Evolutionary conservation across 1,140 invertebrate genomes (phyloP), one percentile per base, ranked within the genome.

Genomic region (Hypothenemus hampei): DNA sequence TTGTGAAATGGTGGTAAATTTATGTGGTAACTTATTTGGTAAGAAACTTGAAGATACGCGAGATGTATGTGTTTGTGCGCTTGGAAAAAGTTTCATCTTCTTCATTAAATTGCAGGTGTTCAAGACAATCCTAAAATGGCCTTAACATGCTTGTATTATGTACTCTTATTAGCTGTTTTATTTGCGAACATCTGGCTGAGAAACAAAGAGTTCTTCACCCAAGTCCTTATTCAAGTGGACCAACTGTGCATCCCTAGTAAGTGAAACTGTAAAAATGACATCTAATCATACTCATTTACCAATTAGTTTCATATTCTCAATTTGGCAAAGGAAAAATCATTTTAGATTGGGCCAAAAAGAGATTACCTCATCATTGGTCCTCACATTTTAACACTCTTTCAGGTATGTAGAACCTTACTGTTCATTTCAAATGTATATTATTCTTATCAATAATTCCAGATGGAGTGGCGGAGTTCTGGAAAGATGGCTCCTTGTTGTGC

Each of bases 401-500:
- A 29, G 48, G 48, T 51, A 22, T 13, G n/a, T 8, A 8, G 13
- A 31, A 31, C 13, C 13, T 31, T 3, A 16, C 6, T n/a, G 10
- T 37, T 37, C 15, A 7, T 7, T 37, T 37, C 15, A 8, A 20
- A 20, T 19, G 0, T 41, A 19, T 8, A 41, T 19, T 41, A 22
- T 22, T 10, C 10, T 23, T 43, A 20, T 11, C n/a, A n/a, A n/a
- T n/a, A n/a, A 31, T 66, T 33, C 59, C 62, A 16, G 64, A 59
- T 15, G 65, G 64, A 11, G 44, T 69, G 20, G 26, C 24, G n/a
- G 62, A 67, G 21, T 61, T 79, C 13, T 80, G 79, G 79, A 65
- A 68, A 3, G 77, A 80, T 57, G 79, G 79, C 16, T 78, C 77
- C 61, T 70, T 80, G 16, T 62, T 80, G 2, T 81, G 79, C 58